Evolutionary conservation across 2,113 vertebrate species (phyloP).

Genomic region (Illadopsis cleaveri): DNA sequence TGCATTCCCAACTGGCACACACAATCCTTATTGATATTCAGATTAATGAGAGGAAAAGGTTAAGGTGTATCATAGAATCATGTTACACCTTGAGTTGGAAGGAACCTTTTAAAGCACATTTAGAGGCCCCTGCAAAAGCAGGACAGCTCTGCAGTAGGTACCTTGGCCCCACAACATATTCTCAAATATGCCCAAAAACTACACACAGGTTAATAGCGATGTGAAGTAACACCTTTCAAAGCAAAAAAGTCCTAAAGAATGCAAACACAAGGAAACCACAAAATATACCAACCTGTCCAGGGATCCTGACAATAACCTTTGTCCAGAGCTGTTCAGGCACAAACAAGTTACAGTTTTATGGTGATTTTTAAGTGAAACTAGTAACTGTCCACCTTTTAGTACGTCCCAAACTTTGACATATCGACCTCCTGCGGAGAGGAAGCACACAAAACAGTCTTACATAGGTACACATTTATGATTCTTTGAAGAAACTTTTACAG

Average conservation of each 20-base stretch:
- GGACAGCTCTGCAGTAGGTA: fast-evolving
- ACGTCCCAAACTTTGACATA: conserved; percentile 97
- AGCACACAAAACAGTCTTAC: not conserved
- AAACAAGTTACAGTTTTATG: conserved; percentile 96
- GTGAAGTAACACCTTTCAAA: not conserved
- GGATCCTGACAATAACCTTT: conserved; percentile 91
- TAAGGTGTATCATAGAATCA: not conserved
- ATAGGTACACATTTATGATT: fast-evolving
- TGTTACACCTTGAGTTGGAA: not conserved
- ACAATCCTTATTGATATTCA: not conserved
- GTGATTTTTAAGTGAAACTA: conserved; percentile 94
- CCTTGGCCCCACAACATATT: not conserved
- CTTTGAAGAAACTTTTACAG: not conserved
- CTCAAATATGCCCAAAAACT: not conserved
- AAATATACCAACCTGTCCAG: conserved; percentile 86
- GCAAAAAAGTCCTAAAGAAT: not conserved
- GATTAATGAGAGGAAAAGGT: not conserved
- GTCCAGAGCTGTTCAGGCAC: conserved; percentile 88
- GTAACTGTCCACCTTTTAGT: conserved; percentile 90
- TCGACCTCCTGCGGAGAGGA: conserved; percentile 83
- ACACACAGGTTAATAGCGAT: not conserved
- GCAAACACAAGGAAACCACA: not conserved
- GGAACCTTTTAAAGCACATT: not conserved
- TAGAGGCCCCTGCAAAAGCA: not conserved
- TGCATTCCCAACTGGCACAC: fast-evolving